Conservation (phyloP, 2,888 invertebrate species). For the Oasisia sp. region DNA sequence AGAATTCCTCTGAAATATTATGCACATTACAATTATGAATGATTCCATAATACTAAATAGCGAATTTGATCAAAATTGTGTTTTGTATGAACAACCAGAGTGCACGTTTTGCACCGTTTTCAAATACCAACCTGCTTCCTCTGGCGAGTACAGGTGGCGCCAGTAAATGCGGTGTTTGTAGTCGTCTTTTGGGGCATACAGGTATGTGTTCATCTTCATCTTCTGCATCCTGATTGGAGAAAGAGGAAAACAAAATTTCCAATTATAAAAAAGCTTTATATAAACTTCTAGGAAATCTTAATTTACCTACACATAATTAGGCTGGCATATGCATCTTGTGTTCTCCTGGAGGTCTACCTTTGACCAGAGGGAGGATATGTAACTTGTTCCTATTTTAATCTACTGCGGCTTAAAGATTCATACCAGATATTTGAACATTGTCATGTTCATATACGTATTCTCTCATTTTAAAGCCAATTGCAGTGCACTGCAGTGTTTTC, state of each 20-base stretch:
- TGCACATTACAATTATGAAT: background rate
- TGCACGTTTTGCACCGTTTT: background rate
- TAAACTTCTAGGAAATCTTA: background rate
- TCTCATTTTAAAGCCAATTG: too few relatives aligned
- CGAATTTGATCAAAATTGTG: too few relatives aligned
- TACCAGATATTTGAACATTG: too few relatives aligned
- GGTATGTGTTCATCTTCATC: slow-evolving; percentile 97
- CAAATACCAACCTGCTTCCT: background rate
- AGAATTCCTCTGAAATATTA: too few relatives aligned
- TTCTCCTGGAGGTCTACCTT: too few relatives aligned
- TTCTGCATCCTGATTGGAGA: slow-evolving; percentile 79
- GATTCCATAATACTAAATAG: too few relatives aligned
- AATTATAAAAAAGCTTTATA: background rate
- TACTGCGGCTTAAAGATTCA: too few relatives aligned
- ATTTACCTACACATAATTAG: background rate
- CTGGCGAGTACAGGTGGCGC: slow-evolving; percentile 77
- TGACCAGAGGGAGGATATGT: too few relatives aligned
- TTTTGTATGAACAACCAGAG: too few relatives aligned
- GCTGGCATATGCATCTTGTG: background rate
- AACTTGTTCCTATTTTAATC: too few relatives aligned
- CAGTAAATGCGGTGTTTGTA: slow-evolving; percentile 98
- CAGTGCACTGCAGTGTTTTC: too few relatives aligned
- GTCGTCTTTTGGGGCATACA: slow-evolving; percentile 99
- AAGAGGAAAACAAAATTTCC: background rate
- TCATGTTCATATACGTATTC: too few relatives aligned